Evolutionary conservation across 2,888 invertebrate species (phyloP), one percentile per base, ranked within the genome.

Genomic region (Automeris io): DNA sequence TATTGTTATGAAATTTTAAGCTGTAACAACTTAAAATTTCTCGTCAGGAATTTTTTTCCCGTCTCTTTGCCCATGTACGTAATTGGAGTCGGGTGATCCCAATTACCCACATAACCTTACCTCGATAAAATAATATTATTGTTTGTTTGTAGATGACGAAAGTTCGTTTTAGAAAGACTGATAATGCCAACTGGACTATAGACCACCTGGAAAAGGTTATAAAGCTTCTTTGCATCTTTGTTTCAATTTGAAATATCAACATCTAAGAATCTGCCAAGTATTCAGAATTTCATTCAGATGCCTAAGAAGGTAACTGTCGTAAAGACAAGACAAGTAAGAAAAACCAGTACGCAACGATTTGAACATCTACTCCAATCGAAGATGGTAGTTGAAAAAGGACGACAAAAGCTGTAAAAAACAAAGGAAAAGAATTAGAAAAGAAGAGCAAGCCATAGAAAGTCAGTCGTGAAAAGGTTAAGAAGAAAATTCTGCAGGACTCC

Each of bases 311-410:
- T 22, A 23, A 3, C 39, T 41, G 12, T 26, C 37, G 3, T 38
- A 7, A 46, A 46, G 38, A 45, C 42, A 33, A 46, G 43, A 41
- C 44, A 45, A 45, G 40, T 39, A 33, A 37, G 37, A 40, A 46
- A 41, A 52, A 50, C 39, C 49, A 48, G 25, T 45, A 52, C 11
- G 45, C 52, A 41, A 48, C 42, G 2, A 46, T 52, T 43, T 40
- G 46, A 32, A 46, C 46, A 7, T 44, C 43, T 3, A 49, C 46
- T 18, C 51, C 47, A 22, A 33, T 50, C 13, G 47, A 50, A 50
- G 46, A 47, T 26, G 24, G 35, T 49, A 8, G 25, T 51, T 26
- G 47, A 48, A 42, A 49, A 51, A 40, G 40, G 40, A 45, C n/a
- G 26, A 41, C 29, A 37, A 45, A 49, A 42, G 38, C 29, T 41